phyloP scores from a whole-genome alignment of 1,140 invertebrate species.

The Lordiphosa mommai region DNA sequence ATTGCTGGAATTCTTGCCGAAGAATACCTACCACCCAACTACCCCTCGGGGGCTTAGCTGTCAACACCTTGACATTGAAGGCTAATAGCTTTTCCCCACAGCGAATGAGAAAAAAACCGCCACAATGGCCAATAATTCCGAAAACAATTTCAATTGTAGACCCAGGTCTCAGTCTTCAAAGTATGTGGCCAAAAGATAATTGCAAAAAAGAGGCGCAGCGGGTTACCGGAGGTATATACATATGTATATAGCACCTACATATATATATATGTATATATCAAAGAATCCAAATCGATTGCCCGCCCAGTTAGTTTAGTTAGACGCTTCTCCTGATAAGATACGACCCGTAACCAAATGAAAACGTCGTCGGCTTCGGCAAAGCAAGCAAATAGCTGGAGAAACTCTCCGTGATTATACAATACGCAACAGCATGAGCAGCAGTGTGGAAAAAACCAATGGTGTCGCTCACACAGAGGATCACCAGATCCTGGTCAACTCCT shows the following conservation, averaged over 20 bases:
- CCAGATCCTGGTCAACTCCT: background rate
- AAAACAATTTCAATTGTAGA: background rate
- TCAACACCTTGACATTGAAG: conserved; percentile 52
- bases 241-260: conserved; percentile 2
- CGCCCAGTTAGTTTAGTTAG: conserved; percentile 66
- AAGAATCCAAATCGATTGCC: conserved; percentile 67
- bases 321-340: conserved; percentile 64
- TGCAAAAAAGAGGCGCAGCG: conserved; percentile 1
- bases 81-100: conserved; percentile 20
- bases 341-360: conserved; percentile 21
- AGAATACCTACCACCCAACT: too few species aligned
- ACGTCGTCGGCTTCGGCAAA: conserved; percentile 7
- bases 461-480: conserved; percentile 6
- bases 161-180: too few species aligned
- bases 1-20: too few species aligned
- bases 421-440: background rate
- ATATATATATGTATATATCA: conserved; percentile 34
- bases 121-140: background rate
- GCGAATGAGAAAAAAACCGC: conserved; percentile 1
- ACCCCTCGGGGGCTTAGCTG: conserved; percentile 1
- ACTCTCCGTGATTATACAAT: conserved; percentile 17
- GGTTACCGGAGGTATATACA: background rate
- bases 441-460: background rate
- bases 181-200: background rate
- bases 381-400: conserved; percentile 15